phyloP scores from a whole-genome alignment of 2,113 vertebrate genomes.

The Barnardius zonarius region DNA sequence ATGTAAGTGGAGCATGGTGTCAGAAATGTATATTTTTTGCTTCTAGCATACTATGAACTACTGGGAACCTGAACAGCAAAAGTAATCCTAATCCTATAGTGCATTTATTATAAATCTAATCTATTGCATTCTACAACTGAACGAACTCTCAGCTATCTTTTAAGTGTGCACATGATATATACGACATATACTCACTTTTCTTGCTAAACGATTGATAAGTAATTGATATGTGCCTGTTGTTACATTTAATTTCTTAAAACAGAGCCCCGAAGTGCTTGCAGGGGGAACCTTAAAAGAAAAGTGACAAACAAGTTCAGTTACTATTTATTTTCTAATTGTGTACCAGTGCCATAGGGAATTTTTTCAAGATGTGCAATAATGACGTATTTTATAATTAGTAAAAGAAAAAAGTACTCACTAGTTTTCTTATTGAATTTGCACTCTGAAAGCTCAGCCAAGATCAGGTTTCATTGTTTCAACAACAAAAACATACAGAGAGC shows the following conservation, averaged over 20 bases:
- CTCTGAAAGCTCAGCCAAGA: background rate
- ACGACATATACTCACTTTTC: slow-evolving; percentile 78
- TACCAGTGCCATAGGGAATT: background rate
- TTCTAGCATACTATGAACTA: background rate
- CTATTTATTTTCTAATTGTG: background rate
- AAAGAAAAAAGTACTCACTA: slow-evolving; percentile 79
- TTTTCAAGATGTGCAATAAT: background rate
- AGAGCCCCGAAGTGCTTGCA: slow-evolving; percentile 88
- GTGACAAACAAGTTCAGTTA: background rate
- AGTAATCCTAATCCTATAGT: background rate
- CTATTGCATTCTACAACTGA: background rate
- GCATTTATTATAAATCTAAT: background rate
- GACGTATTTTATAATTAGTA: background rate
- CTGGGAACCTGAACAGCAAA: background rate
- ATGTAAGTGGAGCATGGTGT: background rate
- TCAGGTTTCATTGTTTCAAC: background rate
- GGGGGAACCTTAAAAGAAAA: slow-evolving; percentile 78
- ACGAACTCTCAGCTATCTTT: background rate
- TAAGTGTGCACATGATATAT: background rate
- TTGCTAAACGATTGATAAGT: slow-evolving; percentile 86
- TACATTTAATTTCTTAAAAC: slow-evolving; percentile 95
- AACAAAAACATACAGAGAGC: background rate
- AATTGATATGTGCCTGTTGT: slow-evolving; percentile 82
- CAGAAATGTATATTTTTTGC: background rate
- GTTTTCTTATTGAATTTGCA: slow-evolving; percentile 66